These are phyloP conservation scores for Latheticus oryzae DNA, from an alignment of 2,888 invertebrate species.

Conservation along the genomic window DNA sequence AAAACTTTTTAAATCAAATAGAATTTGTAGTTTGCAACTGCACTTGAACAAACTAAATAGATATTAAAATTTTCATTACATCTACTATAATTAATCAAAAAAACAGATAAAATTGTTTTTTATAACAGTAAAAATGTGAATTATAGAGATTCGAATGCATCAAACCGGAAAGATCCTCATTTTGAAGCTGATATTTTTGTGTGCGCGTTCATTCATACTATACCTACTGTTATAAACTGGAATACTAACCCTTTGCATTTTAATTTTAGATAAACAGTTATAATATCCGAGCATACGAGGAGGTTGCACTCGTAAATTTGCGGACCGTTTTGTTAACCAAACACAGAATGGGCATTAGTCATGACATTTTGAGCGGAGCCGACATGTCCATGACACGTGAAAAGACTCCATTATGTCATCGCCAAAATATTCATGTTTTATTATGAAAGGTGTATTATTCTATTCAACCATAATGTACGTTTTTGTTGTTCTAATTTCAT, in stretches of 20 bases:
- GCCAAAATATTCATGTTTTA: conserved; percentile 17
- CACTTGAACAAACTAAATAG: conserved; percentile 34
- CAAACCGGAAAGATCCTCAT: too few relatives aligned
- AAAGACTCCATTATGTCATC: conserved; percentile 31
- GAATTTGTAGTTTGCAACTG: conserved; percentile 35
- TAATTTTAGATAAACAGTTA: conserved; percentile 8
- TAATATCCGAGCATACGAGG: conserved; percentile 18
- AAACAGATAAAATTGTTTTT: too few relatives aligned
- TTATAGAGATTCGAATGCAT: too few relatives aligned
- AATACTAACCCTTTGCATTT: conserved; percentile 7
- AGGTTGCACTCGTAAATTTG: conserved; percentile 44
- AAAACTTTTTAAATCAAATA: conserved; percentile 37
- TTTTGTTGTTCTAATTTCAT: background rate
- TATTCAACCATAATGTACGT: too few relatives aligned
- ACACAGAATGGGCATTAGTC: conserved; percentile 48
- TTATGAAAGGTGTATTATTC: too few relatives aligned
- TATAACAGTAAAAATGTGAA: too few relatives aligned
- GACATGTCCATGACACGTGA: conserved; percentile 38
- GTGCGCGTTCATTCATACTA: too few relatives aligned
- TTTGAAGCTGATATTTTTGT: too few relatives aligned
- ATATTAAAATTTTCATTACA: too few relatives aligned
- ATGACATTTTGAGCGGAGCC: conserved; percentile 47
- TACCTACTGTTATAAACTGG: too few relatives aligned
- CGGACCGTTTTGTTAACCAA: conserved; percentile 47
- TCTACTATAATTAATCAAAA: too few relatives aligned